Percentiles rank a stretch among this genome's conserved stretches.
Conservation (phyloP, 23 tunicate species). For the Ascidia mentula region DNA sequence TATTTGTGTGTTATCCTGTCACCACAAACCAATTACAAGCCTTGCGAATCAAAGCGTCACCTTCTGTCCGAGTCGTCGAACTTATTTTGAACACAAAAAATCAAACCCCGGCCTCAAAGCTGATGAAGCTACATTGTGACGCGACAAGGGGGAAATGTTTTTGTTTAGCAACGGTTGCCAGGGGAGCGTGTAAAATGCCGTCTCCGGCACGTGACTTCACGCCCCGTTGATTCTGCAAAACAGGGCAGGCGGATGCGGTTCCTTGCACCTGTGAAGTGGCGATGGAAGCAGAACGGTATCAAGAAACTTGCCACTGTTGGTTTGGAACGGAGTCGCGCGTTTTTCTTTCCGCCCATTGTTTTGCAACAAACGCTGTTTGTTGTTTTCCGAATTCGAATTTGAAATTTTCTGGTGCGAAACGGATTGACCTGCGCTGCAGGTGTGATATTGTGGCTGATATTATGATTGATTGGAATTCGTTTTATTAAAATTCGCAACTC, state of each 20-base stretch:
- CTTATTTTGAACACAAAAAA: background rate
- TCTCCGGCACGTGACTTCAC: background rate
- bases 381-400: background rate
- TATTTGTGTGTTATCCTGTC: background rate
- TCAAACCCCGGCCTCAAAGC: background rate
- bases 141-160: background rate
- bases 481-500: background rate
- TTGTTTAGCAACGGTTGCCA: background rate
- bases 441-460: too few species aligned
- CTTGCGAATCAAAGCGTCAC: background rate
- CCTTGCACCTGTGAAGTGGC: too few species aligned
- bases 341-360: background rate
- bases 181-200: background rate
- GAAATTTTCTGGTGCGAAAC: background rate
- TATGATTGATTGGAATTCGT: too few species aligned
- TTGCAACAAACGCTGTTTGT: background rate
- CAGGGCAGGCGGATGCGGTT: too few species aligned
- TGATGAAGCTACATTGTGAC: too few species aligned
- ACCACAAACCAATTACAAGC: background rate
- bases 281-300: too few species aligned
- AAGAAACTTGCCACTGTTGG: background rate
- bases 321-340: background rate
- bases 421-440: too few species aligned
- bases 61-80: background rate
- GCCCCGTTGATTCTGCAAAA: constrained; percentile 4